Conservation (phyloP, 64 coral and sea anemone genomes). For the Cladopsammia gracilis region DNA sequence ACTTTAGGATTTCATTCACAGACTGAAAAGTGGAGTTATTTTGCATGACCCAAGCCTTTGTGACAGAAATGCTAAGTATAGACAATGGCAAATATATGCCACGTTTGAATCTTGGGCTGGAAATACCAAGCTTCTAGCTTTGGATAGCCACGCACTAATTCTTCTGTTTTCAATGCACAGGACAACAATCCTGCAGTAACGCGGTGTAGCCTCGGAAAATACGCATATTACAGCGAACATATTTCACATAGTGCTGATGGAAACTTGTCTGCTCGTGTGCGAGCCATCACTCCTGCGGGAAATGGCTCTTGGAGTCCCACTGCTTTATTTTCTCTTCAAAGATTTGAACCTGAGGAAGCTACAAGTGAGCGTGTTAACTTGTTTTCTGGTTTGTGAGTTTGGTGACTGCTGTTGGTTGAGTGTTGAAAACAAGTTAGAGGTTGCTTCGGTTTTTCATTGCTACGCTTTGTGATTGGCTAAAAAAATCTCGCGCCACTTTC, state of each 20-base stretch:
- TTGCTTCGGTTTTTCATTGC: too few relatives aligned
- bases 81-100: too few relatives aligned
- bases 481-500: too few relatives aligned
- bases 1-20: too few relatives aligned
- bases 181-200: background rate
- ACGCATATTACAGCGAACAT: background rate
- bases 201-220: slow-evolving; percentile 44
- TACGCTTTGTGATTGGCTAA: too few relatives aligned
- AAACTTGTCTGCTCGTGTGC: slow-evolving; percentile 84
- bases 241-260: background rate
- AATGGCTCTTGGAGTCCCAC: slow-evolving; percentile 95
- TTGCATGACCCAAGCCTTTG: too few relatives aligned
- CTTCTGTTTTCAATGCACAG: background rate
- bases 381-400: background rate
- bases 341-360: background rate
- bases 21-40: too few relatives aligned
- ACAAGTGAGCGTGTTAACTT: slow-evolving; percentile 21
- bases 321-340: slow-evolving; percentile 24
- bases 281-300: slow-evolving; percentile 94
- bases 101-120: too few relatives aligned
- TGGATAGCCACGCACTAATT: background rate
- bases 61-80: too few relatives aligned
- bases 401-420: background rate
- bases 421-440: too few relatives aligned
- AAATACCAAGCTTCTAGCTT: too few relatives aligned